These are phyloP conservation scores for Phoebastria nigripes DNA, from an alignment of 2,797 vertebrate species.

Conservation along the genomic window DNA sequence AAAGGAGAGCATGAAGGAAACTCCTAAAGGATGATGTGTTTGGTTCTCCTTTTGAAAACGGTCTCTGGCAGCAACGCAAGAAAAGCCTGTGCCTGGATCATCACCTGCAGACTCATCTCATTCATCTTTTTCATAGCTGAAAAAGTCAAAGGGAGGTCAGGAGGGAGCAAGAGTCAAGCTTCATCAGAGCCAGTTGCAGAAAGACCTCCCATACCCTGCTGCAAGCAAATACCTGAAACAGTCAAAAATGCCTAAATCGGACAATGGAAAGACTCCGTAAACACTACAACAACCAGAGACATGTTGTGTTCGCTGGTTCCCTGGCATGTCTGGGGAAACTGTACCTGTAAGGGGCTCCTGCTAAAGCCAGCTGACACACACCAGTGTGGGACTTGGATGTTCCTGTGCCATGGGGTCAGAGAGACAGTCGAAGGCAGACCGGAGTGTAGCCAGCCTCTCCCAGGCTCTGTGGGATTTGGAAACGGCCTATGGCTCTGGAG, in stretches of 20 bases:
- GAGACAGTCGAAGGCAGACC: neutral
- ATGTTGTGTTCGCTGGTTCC: neutral
- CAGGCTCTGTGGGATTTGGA: neutral
- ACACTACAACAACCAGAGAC: neutral
- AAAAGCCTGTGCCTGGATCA: neutral
- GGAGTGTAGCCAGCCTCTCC: neutral
- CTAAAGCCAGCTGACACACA: neutral
- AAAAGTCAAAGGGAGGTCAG: neutral
- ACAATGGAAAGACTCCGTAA: neutral
- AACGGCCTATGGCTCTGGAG: neutral
- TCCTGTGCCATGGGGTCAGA: neutral
- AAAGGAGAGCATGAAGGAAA: neutral
- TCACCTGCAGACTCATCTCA: neutral
- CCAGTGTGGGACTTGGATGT: neutral
- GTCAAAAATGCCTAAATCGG: neutral
- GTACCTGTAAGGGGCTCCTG: neutral
- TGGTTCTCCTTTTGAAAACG: neutral
- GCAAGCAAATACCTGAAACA: neutral
- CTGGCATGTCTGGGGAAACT: neutral
- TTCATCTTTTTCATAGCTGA: neutral
- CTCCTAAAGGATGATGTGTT: neutral
- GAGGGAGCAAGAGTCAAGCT: neutral
- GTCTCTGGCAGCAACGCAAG: neutral
- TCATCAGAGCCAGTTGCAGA: neutral
- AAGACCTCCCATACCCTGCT: neutral